Conservation (phyloP, 2,113 vertebrate genomes). For the Leuciscus idus region DNA sequence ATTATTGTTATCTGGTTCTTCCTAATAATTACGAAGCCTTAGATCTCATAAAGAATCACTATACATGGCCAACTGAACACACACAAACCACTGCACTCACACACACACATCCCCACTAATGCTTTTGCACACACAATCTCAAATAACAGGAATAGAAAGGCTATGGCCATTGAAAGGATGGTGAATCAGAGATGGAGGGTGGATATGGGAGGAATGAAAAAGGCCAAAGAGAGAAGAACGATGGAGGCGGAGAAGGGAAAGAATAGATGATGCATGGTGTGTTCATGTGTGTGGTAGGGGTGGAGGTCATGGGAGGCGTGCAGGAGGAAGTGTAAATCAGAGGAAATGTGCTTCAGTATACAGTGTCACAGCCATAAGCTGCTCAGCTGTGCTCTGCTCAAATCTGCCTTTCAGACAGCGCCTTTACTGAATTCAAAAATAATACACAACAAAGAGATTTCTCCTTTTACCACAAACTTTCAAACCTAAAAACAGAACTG, state of each 20-base stretch:
- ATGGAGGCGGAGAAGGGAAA: conserved; percentile 12
- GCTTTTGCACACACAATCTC: not conserved
- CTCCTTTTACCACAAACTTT: not conserved
- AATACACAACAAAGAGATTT: not conserved
- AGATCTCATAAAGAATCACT: not conserved
- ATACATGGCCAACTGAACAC: not conserved
- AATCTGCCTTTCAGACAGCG: not conserved
- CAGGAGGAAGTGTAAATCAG: conserved; percentile 34
- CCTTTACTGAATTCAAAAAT: conserved; percentile 3
- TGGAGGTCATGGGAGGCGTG: conserved; percentile 17
- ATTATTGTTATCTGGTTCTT: conserved; percentile 1
- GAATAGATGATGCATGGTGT: conserved; percentile 29
- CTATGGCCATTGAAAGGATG: not conserved
- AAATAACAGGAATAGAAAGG: conserved; percentile 24
- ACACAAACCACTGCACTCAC: conserved; percentile 10
- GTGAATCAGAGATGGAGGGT: conserved; percentile 25
- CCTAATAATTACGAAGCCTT: conserved; percentile 11
- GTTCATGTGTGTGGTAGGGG: conserved; percentile 12
- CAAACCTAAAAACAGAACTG: not conserved
- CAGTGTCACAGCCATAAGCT: not conserved
- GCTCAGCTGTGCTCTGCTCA: not conserved
- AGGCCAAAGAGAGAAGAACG: not conserved
- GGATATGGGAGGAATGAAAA: not conserved
- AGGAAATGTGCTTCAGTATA: conserved; percentile 12
- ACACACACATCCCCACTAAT: not conserved